Base-by-base conservation (phyloP, 2,113 vertebrate species). In the Recurvirostra avosetta region DNA sequence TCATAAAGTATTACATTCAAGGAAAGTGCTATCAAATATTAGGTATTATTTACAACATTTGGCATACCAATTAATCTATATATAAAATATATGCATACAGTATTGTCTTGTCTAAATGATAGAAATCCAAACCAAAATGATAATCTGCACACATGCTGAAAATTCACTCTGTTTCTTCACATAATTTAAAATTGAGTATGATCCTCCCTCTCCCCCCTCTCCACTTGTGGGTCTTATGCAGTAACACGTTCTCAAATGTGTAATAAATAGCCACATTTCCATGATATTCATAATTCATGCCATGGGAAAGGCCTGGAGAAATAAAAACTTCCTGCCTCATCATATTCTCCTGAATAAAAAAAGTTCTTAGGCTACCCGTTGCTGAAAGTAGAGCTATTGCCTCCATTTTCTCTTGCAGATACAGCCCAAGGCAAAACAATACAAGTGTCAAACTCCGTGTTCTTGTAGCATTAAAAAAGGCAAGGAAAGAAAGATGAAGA, bases 321-420 rank as follows among this genome's bases (percentile, higher is more conserved):
- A 91, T 86, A 95, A 88, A 72, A 96, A 59, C 56, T 96, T 94
- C 95, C 90, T 96, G 6, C 49, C 68, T 82, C 85, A 96, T 97
- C 88, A 56, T 30, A 59, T 79, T 30, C 43, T 63, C 22, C 32
- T 43, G 55, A 72, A 90, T 45, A 95, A 91, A 56, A 52, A 40
- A 90, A 87, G 25, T 74, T 87, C 40, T 81, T 86, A 95, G 34
- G 65, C 59, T 91, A 52, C 29, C 5, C 3, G 0, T 87, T 92
- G 81, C 75, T 94, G 91, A 88, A 59, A 85, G 94, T 43, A 94
- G 76, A 96, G 76, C 66, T 82, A 86, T 83, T 97, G 81, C 85
- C 91, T 92, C 95, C 76, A 84, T 71, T 95, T 96, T 96, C 90
- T 97, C 38, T 70, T 73, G 56, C 12, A 88, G 77, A 90, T 71